Conservation (phyloP, 2,113 vertebrate genomes). For the Phasianus colchicus region DNA sequence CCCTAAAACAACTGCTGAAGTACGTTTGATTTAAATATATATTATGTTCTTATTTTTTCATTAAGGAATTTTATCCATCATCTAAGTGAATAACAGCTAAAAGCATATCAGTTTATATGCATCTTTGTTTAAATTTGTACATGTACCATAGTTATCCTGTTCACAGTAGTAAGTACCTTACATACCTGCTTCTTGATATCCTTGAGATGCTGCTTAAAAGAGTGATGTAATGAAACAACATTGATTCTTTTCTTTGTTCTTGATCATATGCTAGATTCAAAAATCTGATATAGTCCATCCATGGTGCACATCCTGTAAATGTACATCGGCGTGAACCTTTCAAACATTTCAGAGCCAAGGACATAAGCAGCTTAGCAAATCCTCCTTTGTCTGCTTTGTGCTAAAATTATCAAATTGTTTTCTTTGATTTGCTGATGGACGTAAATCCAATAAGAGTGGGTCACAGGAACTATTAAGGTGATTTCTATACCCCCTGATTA, state of each 20-base stretch:
- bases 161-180: slow-evolving; percentile 20
- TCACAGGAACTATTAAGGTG: slow-evolving; percentile 49
- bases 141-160: neutral
- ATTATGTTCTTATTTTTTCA: neutral
- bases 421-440: slow-evolving; percentile 62
- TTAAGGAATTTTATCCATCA: neutral
- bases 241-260: neutral
- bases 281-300: neutral
- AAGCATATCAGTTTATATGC: neutral
- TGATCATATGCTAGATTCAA: neutral
- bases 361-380: slow-evolving; percentile 74
- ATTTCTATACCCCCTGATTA: neutral
- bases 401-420: slow-evolving; percentile 78
- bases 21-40: neutral
- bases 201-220: slow-evolving; percentile 13
- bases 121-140: neutral
- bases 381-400: slow-evolving; percentile 68
- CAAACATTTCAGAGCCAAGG: slow-evolving; percentile 12
- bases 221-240: neutral
- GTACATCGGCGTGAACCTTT: slow-evolving; percentile 29
- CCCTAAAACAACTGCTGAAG: slow-evolving; percentile 31
- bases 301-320: neutral
- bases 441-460: slow-evolving; percentile 69
- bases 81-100: neutral
- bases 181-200: slow-evolving; percentile 44